Percentiles rank a stretch among this genome's conserved stretches.
Evolutionary conservation across 2,888 invertebrate genomes (phyloP).

Genomic region (Melanargia galathea): DNA sequence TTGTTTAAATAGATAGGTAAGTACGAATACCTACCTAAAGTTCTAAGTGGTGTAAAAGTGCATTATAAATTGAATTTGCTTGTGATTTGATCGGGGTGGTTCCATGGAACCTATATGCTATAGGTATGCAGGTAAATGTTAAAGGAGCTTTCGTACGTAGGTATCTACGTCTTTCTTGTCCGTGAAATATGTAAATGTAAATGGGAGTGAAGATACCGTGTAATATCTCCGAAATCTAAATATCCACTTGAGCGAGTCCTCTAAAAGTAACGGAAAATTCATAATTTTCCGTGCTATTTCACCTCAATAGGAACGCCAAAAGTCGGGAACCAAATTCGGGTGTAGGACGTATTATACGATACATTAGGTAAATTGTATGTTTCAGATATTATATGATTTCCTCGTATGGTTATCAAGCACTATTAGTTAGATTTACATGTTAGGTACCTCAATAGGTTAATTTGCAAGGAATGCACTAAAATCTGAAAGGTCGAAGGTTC

Average conservation of each 20-base stretch:
- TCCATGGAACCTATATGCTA: too few species aligned
- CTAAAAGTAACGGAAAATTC: conserved; percentile 74
- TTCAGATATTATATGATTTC: background rate
- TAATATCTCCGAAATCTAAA: conserved; percentile 60
- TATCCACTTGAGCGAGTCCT: conserved; percentile 62
- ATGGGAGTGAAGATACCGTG: conserved; percentile 61
- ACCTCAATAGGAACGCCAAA: conserved; percentile 48
- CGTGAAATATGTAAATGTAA: background rate
- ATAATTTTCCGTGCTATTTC: conserved; percentile 80
- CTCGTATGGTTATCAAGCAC: background rate
- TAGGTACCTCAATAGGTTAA: too few species aligned
- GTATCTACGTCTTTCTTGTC: too few species aligned
- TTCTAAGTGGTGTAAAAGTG: too few species aligned
- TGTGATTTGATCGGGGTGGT: too few species aligned
- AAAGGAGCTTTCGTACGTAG: too few species aligned
- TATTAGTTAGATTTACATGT: background rate
- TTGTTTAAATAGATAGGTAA: background rate
- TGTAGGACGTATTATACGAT: conserved; percentile 24
- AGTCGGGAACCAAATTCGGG: conserved; percentile 10
- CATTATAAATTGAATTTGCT: too few species aligned
- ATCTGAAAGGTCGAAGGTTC: too few species aligned
- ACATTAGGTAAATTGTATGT: conserved; percentile 29
- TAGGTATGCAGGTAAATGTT: too few species aligned
- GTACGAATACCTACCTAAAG: background rate
- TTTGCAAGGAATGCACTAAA: too few species aligned